Base-by-base conservation (phyloP, 30 jellyfish, hydroid and myxozoan genomes). In the Nemopilema nomurai region DNA sequence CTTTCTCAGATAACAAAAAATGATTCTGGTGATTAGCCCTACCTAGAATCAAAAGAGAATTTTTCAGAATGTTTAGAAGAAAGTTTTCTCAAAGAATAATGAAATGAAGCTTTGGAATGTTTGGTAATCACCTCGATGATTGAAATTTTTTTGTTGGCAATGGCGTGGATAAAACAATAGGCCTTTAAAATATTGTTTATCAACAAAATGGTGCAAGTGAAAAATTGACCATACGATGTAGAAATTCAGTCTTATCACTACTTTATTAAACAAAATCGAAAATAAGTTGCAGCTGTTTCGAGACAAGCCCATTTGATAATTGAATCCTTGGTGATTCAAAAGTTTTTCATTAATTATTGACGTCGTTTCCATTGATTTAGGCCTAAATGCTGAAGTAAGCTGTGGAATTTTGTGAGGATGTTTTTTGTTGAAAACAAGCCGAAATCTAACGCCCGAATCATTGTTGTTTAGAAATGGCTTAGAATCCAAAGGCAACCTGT, bases 251-350 rank as follows among this genome's bases (percentile, higher is more conserved):
- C 13, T 13, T 41, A 13, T 41, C 57, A 41, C 13, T n/a, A n/a
- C n/a, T n/a, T n/a, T n/a, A n/a, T n/a, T n/a, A n/a, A 41, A 41
- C 57, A 41, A 41, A 13, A 13, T 6, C 57, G 13, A 6, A 41
- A 3, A 41, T 13, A 41, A 41, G 57, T 41, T 3, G 57, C 83
- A 73, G 83, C 83, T 73, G 83, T 67, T 7, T 25, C 24, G 22
- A 13, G 66, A 16, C n/a, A 0, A 73, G 70, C 64, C 18, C 23
- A 73, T 73, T 30, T 18, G 51, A 30, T 73, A 22, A 31, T 73
- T 32, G 3, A 32, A 31, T 4, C 24, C 23, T 7, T 73, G 8
- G 83, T 73, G 18, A n/a, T 26, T 19, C 70, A 16, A 21, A 23
- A 9, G 70, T 4, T 19, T 32, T 20, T 31, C 83, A 73, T 73